These are phyloP conservation scores for Rhorus exstirpatorius DNA, from an alignment of 2,888 invertebrate genomes.

Conservation along the genomic window DNA sequence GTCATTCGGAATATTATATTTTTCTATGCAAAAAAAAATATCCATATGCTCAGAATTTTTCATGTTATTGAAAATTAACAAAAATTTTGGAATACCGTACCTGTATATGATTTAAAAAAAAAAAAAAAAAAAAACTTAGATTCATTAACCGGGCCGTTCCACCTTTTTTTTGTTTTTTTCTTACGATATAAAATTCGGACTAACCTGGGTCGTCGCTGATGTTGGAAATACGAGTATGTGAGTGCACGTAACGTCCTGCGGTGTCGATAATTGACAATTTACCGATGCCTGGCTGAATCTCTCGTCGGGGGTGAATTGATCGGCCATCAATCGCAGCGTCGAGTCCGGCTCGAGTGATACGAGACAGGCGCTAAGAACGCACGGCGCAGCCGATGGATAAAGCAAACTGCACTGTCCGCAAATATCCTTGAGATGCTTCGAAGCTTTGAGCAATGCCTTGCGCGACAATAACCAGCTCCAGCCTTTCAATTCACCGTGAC, in stretches of 20 bases:
- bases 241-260: constrained; percentile 98
- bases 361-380: constrained; percentile 98
- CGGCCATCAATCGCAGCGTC: constrained; percentile 94
- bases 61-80: no score
- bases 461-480: constrained; percentile 98
- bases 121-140: no score
- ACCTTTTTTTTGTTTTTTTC: no score
- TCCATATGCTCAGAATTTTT: no score
- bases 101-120: no score
- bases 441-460: constrained; percentile 95
- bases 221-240: constrained; percentile 99
- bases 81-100: no score
- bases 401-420: constrained; percentile 95
- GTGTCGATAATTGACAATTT: constrained; percentile 96
- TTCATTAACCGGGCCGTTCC: no score
- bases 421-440: constrained; percentile 95
- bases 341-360: constrained; percentile 97
- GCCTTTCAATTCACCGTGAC: constrained; percentile 98
- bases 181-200: constrained; percentile 8
- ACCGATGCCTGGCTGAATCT: constrained; percentile 95
- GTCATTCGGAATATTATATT: no score
- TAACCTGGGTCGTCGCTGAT: constrained; percentile 96
- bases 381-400: constrained; percentile 94
- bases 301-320: constrained; percentile 98
- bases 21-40: no score